phyloP scores from a whole-genome alignment of 2,888 invertebrate genomes.

The Nesidiocoris tenuis region DNA sequence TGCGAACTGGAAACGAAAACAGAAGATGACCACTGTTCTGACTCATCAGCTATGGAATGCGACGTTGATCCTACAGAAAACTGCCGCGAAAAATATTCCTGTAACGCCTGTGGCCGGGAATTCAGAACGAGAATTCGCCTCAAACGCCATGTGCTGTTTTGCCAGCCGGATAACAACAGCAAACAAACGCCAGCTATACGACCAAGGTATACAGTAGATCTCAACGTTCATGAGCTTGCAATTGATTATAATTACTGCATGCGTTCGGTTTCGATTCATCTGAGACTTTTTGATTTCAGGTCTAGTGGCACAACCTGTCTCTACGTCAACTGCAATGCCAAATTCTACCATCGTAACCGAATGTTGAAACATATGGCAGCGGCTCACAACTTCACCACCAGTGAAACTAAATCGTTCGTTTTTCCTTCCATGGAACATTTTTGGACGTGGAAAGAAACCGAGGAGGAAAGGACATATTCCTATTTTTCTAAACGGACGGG shows the following conservation, averaged over 20 bases:
- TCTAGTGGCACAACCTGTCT: slow-evolving; percentile 23
- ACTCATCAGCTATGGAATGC: background rate
- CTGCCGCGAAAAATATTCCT: background rate
- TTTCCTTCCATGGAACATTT: slow-evolving; percentile 27
- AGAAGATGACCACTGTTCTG: background rate
- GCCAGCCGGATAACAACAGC: background rate
- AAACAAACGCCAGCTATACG: background rate
- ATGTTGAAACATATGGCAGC: slow-evolving; percentile 29
- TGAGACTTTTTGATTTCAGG: no score
- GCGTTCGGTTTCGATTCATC: no score
- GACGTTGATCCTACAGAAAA: background rate
- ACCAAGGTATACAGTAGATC: background rate
- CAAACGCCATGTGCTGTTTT: slow-evolving; percentile 14
- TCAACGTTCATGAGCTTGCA: no score
- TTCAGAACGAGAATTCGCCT: slow-evolving; percentile 19
- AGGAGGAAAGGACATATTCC: slow-evolving; percentile 28
- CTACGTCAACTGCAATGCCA: slow-evolving; percentile 15
- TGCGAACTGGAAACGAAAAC: background rate
- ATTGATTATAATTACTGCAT: no score
- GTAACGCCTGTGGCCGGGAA: slow-evolving; percentile 3
- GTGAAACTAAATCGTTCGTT: slow-evolving; percentile 10
- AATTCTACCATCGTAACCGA: slow-evolving; percentile 28
- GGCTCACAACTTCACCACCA: slow-evolving; percentile 3
- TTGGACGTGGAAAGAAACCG: slow-evolving; percentile 36
- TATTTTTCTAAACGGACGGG: slow-evolving; percentile 33